Evolutionary conservation across 2,113 vertebrate species (phyloP), one percentile per base, ranked within the genome.

Genomic region (Pomatostomus ruficeps): DNA sequence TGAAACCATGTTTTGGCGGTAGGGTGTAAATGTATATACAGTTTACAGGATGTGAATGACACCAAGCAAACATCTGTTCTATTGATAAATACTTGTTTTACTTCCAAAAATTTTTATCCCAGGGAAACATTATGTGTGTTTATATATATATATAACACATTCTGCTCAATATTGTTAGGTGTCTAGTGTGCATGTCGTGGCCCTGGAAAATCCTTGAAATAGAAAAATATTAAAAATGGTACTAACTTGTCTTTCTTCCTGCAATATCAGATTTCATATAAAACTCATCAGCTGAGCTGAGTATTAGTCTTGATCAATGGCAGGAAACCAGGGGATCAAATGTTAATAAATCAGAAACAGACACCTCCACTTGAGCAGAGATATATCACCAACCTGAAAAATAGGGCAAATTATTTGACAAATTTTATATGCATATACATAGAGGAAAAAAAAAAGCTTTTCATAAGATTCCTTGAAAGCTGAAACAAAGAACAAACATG

Each of bases 251-350:
- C 94, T 91, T 95, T 98, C 95, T 98, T 98, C 97, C 97, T 97
- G 94, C 55, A 97, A 92, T 98, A 99, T 99, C 98, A 95, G 94
- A 97, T 99, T 99, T 99, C 99, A 98, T 98, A 98, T 98, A 98
- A 98, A 98, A 98, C 98, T 98, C 98, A 98, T 99, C 99, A 99
- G 98, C 97, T 98, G 98, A 98, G 98, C 97, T 91, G 97, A 97
- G 97, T 98, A 98, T 98, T 98, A 98, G 97, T 98, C 98, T 98
- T 99, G 99, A 99, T 99, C 99, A 99, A 99, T 99, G 99, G 97
- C 99, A 99, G 99, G 99, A 99, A 99, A 99, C 98, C 97, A 98
- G 98, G 97, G 97, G 98, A 99, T 99, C 98, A 98, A 98, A 99
- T 98, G 98, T 97, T 99, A 98, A 99, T 99, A 99, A 98, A 98